Conservation (phyloP, 2,797 vertebrate species). For the Sorex maritimensis region DNA sequence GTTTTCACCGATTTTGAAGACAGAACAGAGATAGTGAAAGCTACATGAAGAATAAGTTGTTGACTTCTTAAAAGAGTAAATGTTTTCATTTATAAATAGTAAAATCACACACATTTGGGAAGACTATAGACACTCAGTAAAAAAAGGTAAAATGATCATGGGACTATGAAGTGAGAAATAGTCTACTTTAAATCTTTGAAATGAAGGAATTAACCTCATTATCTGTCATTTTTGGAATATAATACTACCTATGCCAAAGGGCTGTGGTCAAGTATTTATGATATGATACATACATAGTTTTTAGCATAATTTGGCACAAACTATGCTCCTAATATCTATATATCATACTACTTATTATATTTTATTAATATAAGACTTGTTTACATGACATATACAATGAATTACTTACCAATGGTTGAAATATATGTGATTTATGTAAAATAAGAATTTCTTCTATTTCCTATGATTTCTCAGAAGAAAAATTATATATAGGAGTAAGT, state of each 20-base stretch:
- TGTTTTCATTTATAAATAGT: slow-evolving; percentile 27
- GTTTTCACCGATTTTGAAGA: slow-evolving; percentile 33
- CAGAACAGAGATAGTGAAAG: slow-evolving; percentile 1
- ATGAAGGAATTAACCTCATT: background rate
- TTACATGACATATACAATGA: background rate
- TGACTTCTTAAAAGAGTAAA: slow-evolving; percentile 35
- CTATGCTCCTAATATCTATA: background rate
- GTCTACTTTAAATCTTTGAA: slow-evolving; percentile 26
- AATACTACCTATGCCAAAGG: background rate
- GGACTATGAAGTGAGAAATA: slow-evolving; percentile 23
- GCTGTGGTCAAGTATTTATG: background rate
- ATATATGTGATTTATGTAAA: background rate
- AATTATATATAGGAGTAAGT: background rate
- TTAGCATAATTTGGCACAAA: background rate
- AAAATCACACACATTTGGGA: background rate
- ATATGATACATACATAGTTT: background rate
- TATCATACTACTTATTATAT: background rate
- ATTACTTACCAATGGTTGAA: slow-evolving; percentile 35
- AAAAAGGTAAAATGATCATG: rapidly evolving
- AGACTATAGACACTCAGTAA: background rate
- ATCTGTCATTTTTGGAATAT: slow-evolving; percentile 37
- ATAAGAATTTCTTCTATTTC: slow-evolving; percentile 7
- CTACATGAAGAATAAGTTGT: background rate
- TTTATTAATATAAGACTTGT: background rate
- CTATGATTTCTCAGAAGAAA: slow-evolving; percentile 16